These are phyloP conservation scores for Ormia ochracea DNA, from an alignment of 2,888 invertebrate species.

Conservation along the genomic window DNA sequence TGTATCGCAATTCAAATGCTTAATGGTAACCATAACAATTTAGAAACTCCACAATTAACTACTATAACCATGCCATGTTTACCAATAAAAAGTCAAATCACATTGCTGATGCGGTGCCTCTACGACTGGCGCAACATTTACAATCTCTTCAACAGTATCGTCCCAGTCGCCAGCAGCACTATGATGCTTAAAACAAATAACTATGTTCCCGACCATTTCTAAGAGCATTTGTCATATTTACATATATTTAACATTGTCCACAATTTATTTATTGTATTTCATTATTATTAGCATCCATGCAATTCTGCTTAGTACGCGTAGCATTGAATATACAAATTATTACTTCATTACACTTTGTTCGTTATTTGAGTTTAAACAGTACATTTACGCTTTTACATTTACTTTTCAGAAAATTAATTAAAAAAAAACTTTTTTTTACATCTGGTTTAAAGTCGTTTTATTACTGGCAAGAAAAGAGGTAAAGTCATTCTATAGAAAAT, in stretches of 20 bases:
- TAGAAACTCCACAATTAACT: not conserved
- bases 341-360: too few species aligned
- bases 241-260: slow-evolving; percentile 3
- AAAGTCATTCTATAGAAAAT: too few species aligned
- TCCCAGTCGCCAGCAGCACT: slow-evolving; percentile 53
- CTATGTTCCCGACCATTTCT: not conserved
- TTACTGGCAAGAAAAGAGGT: too few species aligned
- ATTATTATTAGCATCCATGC: slow-evolving; percentile 28
- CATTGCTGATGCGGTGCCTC: not conserved
- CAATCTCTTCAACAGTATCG: slow-evolving; percentile 32
- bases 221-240: not conserved
- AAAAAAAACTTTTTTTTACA: too few species aligned
- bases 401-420: too few species aligned
- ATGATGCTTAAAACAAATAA: not conserved
- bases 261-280: slow-evolving; percentile 36
- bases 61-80: not conserved
- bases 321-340: too few species aligned
- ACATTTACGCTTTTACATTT: too few species aligned
- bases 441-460: too few species aligned
- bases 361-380: too few species aligned
- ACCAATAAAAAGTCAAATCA: slow-evolving; percentile 18
- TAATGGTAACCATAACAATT: not conserved
- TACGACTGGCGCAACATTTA: slow-evolving; percentile 58
- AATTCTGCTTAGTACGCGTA: not conserved
- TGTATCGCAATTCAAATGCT: not conserved